Conservation (phyloP, 2,888 invertebrate genomes). For the Hermaeophaga mercurialis region DNA sequence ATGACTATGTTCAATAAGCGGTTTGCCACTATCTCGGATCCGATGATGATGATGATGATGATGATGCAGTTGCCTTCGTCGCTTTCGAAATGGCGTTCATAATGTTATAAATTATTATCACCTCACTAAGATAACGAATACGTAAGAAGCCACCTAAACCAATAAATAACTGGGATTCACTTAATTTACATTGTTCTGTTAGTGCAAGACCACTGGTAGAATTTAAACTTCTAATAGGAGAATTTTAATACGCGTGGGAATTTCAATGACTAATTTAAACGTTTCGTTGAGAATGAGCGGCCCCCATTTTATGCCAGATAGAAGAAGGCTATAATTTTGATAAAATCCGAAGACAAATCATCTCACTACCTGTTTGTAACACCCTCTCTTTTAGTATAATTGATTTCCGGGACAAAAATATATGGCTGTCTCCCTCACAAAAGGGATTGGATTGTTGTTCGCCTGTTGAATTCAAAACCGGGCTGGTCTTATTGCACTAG, state of each 20-base stretch:
- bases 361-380: constrained; percentile 40
- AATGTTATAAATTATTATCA: not conserved
- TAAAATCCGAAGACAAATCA: constrained; percentile 37
- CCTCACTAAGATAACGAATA: no score
- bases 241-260: constrained; percentile 23
- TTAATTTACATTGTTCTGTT: no score
- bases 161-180: no score
- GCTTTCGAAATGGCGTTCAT: constrained; percentile 2
- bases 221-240: not conserved
- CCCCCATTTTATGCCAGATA: constrained; percentile 6
- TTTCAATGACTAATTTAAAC: constrained; percentile 1
- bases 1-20: constrained; percentile 29
- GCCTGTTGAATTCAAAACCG: no score
- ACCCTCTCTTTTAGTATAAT: constrained; percentile 36
- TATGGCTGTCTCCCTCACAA: constrained; percentile 9
- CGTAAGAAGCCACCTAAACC: no score
- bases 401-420: constrained; percentile 38
- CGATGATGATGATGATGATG: no score
- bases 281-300: not conserved
- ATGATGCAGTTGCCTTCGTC: constrained; percentile 9
- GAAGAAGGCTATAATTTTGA: constrained; percentile 32
- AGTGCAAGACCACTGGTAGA: no score
- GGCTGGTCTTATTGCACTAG: no score
- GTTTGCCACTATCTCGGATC: constrained; percentile 16
- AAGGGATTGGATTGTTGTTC: constrained; percentile 10